Evolutionary conservation across 1,140 invertebrate genomes (phyloP), one percentile per base, ranked within the genome.

Genomic region (Zaprionus lachaisei): DNA sequence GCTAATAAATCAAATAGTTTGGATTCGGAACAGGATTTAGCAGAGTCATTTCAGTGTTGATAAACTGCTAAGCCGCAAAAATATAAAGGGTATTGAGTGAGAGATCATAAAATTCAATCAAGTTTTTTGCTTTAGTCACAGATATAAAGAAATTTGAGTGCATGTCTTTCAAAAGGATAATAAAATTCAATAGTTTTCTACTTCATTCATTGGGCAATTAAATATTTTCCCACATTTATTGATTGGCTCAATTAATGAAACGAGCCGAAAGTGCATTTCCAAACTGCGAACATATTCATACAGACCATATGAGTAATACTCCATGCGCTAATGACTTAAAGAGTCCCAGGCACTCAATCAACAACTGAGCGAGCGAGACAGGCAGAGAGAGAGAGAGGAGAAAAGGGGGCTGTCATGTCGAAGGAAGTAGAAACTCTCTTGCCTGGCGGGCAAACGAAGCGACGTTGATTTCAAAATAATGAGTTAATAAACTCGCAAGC

Each of bases 391-490:
- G 38, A 20, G 37, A 51, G 22, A 17, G 17, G 38, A 66, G 56
- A 60, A 57, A 34, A 14, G 38, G n/a, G 37, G 76, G 34, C 69
- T 80, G 78, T 70, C 14, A 38, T 17, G 17, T 47, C 41, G 72
- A 61, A 71, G 67, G 22, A 78, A 58, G 31, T 34, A 47, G 79
- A 80, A 77, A 86, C 75, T 80, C 78, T 89, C 79, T 84, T 76
- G 74, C 69, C 81, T 72, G 82, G 47, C 77, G 58, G 81, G 57
- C 77, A 72, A 77, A 77, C 58, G 31, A 65, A 38, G 34, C 20
- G n/a, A 68, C 31, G 84, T 83, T 87, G 74, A 83, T 83, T 87
- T 81, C 81, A 81, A 89, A 90, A 84, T 90, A 90, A 84, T 81
- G 84, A 90, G 85, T 89, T 85, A 89, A 89, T 89, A 90, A 89